Evolutionary conservation across 1,140 invertebrate genomes (phyloP), one percentile per base, ranked within the genome.

Genomic region (Achroia grisella): DNA sequence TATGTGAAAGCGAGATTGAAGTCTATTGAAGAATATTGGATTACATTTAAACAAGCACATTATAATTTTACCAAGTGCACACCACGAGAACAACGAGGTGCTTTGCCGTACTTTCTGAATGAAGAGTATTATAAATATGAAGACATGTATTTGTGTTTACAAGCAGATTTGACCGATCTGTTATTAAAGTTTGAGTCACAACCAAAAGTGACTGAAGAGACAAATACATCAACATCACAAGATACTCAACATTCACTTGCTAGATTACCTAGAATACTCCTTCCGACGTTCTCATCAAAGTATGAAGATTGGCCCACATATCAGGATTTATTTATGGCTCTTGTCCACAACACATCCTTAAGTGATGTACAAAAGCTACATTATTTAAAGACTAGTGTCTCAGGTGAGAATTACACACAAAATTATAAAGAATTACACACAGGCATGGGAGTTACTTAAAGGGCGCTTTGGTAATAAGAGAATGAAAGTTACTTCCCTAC

Each of bases 351-450:
- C 13, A 1, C 39, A 12, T 29, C 23, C 6, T 10, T 40, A 0
- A 40, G 17, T 28, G 12, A 29, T 8, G 39, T 40, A 8, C 10
- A 40, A 29, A 40, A 30, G n/a, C n/a, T n/a, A n/a, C n/a, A n/a
- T n/a, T n/a, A n/a, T n/a, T n/a, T n/a, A n/a, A n/a, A n/a, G n/a
- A 28, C 10, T 40, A 29, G 30, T 28, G 10, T 27, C 23, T 29
- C 14, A 62, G 10, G 61, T 78, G 13, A 17, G 51, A 28, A 49
- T 59, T 8, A 44, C 76, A 4, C 50, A 64, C 40, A 36, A 59
- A 4, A 62, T 60, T 0, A 56, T 59, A 5, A 48, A 6, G 5
- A 58, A 53, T 48, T 58, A 58, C 41, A 1, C 13, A 10, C 17
- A 43, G 14, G 55, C 46, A 14, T 58, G 55, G 50, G 43, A 58